These are phyloP conservation scores for Diplodus sargus DNA, from an alignment of 2,797 vertebrate genomes.

Conservation along the genomic window DNA sequence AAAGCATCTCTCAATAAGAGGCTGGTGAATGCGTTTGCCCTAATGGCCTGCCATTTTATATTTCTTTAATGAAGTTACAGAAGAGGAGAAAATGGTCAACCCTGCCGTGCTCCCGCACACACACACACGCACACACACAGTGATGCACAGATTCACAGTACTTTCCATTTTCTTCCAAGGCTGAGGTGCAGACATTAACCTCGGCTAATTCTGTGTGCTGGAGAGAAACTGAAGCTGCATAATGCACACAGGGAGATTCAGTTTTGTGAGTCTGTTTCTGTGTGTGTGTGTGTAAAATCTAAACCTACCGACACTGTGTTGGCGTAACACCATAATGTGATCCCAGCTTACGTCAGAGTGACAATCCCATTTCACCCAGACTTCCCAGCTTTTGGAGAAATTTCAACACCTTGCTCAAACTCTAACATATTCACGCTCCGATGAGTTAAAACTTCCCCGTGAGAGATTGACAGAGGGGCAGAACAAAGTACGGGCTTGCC, in stretches of 20 bases:
- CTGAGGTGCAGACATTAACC: conserved; percentile 58
- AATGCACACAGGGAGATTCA: conserved; percentile 30
- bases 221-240: conserved; percentile 58
- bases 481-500: conserved; percentile 32
- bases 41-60: conserved; percentile 86
- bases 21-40: conserved; percentile 76
- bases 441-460: conserved; percentile 50
- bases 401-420: conserved; percentile 65
- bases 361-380: conserved; percentile 60
- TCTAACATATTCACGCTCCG: conserved; percentile 48
- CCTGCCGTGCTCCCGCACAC: conserved; percentile 43
- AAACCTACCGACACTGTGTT: conserved; percentile 49
- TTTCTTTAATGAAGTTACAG: conserved; percentile 85
- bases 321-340: conserved; percentile 36
- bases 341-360: conserved; percentile 57
- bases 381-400: conserved; percentile 48
- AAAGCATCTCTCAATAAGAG: conserved; percentile 86
- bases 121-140: conserved; percentile 26
- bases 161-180: conserved; percentile 51
- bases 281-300: conserved; percentile 22
- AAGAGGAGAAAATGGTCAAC: conserved; percentile 73
- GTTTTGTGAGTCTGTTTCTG: conserved; percentile 12
- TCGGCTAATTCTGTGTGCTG: conserved; percentile 60
- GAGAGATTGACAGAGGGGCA: conserved; percentile 26
- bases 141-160: conserved; percentile 18